Conservation (phyloP, 1,140 invertebrate species). For the Bombus polaris region DNA sequence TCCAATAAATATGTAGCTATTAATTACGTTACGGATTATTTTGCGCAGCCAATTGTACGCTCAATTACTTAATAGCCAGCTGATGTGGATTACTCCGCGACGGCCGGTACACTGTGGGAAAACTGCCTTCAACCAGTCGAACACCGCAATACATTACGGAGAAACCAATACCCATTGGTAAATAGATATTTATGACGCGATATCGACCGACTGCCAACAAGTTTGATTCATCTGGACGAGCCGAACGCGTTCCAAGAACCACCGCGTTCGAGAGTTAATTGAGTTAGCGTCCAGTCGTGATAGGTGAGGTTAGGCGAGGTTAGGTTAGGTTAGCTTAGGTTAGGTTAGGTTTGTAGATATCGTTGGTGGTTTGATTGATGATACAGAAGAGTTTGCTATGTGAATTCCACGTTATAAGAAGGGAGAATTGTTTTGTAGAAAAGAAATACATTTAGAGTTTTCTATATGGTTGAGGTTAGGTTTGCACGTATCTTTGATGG, state of each 20-base stretch:
- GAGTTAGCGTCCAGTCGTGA: neutral
- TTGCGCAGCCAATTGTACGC: constrained; percentile 47
- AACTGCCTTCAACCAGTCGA: constrained; percentile 23
- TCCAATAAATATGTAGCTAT: constrained; percentile 23
- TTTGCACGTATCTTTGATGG: neutral
- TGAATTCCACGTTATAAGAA: neutral
- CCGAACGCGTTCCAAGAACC: neutral
- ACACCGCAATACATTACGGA: constrained; percentile 13
- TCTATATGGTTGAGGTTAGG: neutral
- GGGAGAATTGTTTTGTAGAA: neutral
- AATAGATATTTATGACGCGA: constrained; percentile 33
- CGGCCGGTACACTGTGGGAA: constrained; percentile 49
- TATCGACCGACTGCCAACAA: too few relatives aligned
- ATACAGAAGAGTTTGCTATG: neutral
- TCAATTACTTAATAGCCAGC: constrained; percentile 64
- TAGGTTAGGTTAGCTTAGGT: neutral
- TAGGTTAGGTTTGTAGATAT: neutral
- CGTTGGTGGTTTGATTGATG: neutral
- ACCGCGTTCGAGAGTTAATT: constrained; percentile 5
- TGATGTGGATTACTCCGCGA: constrained; percentile 58
- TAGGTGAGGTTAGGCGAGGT: neutral
- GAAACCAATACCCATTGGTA: constrained; percentile 18
- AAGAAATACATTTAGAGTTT: neutral
- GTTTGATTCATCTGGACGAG: constrained; percentile 10
- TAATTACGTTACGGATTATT: constrained; percentile 48